Conservation (phyloP, 2,797 vertebrate genomes). For the Eulemur mongoz region DNA sequence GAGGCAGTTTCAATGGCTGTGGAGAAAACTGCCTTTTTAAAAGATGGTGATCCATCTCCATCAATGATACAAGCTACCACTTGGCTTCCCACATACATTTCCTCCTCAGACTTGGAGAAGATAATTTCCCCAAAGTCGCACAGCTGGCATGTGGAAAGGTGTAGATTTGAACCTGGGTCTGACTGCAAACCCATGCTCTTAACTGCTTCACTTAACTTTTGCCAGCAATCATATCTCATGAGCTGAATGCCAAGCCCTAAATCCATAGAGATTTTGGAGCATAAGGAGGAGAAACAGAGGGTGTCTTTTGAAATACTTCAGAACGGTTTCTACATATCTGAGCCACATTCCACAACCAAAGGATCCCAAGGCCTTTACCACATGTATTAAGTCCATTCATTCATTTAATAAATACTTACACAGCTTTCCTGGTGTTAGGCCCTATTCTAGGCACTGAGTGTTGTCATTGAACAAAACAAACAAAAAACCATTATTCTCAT, state of each 20-base stretch:
- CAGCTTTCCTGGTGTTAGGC: neutral
- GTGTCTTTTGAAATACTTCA: neutral
- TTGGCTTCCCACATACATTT: neutral
- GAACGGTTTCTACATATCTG: neutral
- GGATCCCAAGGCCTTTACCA: neutral
- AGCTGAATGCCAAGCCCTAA: neutral
- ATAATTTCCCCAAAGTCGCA: neutral
- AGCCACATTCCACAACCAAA: neutral
- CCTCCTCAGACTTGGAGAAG: neutral
- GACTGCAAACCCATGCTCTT: neutral
- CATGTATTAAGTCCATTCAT: neutral
- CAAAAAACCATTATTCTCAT: neutral
- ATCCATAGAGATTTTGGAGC: neutral
- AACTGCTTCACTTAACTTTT: slow-evolving; percentile 14
- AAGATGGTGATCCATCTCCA: neutral
- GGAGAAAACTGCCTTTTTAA: neutral
- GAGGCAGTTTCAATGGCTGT: neutral
- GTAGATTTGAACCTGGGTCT: neutral
- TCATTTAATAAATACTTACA: neutral
- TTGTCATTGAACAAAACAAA: neutral
- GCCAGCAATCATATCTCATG: neutral
- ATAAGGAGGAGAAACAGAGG: neutral
- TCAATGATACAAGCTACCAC: neutral
- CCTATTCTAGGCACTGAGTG: neutral
- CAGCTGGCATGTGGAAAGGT: neutral